phyloP scores from a whole-genome alignment of 2,888 invertebrate genomes.

The Leptinotarsa peninsularis region DNA sequence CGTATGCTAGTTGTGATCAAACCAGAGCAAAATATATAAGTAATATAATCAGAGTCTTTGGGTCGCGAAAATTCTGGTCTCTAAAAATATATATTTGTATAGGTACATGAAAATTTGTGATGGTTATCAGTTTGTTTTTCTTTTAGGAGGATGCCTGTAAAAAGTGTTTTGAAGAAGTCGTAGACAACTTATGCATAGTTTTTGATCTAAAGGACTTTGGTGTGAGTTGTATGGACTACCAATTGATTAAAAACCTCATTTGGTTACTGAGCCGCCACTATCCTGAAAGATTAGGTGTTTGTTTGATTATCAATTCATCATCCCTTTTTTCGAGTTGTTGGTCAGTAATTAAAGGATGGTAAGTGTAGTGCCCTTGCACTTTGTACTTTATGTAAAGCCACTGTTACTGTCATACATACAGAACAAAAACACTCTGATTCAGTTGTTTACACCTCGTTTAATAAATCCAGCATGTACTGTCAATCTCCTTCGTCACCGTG shows the following conservation, averaged over 20 bases:
- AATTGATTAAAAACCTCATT: constrained; percentile 82
- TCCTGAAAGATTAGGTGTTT: constrained; percentile 82
- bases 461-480: no score
- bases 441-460: no score
- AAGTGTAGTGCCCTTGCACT: constrained; percentile 52
- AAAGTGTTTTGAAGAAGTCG: constrained; percentile 82
- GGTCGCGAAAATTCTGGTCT: no score
- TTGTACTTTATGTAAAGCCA: no score
- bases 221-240: constrained; percentile 84
- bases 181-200: constrained; percentile 83
- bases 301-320: constrained; percentile 81
- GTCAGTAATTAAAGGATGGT: constrained; percentile 82
- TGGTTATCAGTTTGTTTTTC: constrained; percentile 29
- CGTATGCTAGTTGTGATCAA: no score
- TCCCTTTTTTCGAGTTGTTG: constrained; percentile 82
- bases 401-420: no score
- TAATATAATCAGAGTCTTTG: no score
- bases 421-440: no score
- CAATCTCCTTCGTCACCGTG: no score
- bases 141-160: constrained; percentile 81
- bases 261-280: constrained; percentile 83
- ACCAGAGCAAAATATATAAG: no score
- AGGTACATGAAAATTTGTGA: not conserved
- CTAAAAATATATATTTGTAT: no score
- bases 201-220: constrained; percentile 83